Evolutionary conservation across 2,113 vertebrate species (phyloP).

Genomic region (Hipposideros armiger): DNA sequence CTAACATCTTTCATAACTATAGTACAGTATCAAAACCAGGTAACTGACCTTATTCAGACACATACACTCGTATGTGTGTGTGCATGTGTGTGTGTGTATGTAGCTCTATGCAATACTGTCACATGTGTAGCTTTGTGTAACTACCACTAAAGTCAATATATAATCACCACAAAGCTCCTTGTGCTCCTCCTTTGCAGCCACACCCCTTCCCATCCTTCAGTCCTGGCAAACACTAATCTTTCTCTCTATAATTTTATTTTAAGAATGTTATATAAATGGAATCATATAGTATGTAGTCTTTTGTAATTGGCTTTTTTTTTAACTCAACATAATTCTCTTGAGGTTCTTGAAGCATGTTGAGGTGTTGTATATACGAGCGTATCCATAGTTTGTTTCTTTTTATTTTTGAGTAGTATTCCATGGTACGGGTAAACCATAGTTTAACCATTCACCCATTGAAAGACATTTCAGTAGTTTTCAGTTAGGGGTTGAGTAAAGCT

Average conservation of each 20-base stretch:
- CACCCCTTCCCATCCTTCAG: not conserved
- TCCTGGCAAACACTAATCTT: not conserved
- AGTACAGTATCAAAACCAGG: not conserved
- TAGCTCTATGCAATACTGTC: not conserved
- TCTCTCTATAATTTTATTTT: not conserved
- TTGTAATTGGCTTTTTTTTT: constrained; percentile 36
- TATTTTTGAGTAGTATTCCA: not conserved
- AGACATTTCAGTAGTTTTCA: not conserved
- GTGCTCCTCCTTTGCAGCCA: not conserved
- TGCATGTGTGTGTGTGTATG: not conserved
- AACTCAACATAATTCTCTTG: not conserved
- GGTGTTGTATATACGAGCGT: not conserved
- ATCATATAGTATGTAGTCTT: not conserved
- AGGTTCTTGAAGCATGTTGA: not conserved
- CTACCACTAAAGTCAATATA: not conserved
- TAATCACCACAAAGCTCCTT: not conserved
- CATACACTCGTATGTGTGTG: not conserved
- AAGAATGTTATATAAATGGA: not conserved
- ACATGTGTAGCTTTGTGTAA: not conserved
- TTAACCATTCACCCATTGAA: not conserved
- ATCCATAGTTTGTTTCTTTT: not conserved
- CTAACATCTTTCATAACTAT: not conserved
- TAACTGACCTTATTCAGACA: not conserved
- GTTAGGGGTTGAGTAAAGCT: not conserved
- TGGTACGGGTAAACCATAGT: not conserved